These are phyloP conservation scores for Paralvinella palmiformis DNA, from an alignment of 1,140 invertebrate genomes.

Conservation along the genomic window DNA sequence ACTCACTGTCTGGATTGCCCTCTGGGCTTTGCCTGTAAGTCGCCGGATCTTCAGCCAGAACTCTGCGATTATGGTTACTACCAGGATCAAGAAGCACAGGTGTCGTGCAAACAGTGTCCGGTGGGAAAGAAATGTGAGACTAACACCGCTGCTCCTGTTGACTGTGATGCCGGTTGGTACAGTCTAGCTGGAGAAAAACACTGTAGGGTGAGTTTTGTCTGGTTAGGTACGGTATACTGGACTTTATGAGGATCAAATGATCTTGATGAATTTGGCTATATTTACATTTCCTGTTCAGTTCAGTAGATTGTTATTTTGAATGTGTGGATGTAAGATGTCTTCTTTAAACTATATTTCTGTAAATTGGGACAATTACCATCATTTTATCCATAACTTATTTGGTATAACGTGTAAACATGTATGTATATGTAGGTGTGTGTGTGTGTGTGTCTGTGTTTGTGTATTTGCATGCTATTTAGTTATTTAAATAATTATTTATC, in stretches of 20 bases:
- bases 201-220: slow-evolving; percentile 29
- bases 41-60: slow-evolving; percentile 23
- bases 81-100: slow-evolving; percentile 28
- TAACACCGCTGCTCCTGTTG: slow-evolving; percentile 25
- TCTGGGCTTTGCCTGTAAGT: slow-evolving; percentile 34
- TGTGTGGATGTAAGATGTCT: neutral
- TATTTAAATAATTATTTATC: too few relatives aligned
- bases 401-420: too few relatives aligned
- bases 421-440: too few relatives aligned
- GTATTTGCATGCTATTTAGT: too few relatives aligned
- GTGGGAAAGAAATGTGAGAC: slow-evolving; percentile 32
- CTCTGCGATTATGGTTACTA: slow-evolving; percentile 33
- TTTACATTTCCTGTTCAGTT: neutral
- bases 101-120: slow-evolving; percentile 36
- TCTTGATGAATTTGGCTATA: neutral
- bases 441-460: too few relatives aligned
- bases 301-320: too few relatives aligned
- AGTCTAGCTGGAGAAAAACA: slow-evolving; percentile 30
- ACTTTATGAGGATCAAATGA: too few relatives aligned
- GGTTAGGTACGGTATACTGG: too few relatives aligned
- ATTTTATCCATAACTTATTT: too few relatives aligned
- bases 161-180: slow-evolving; percentile 37
- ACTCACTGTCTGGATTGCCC: slow-evolving; percentile 30
- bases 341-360: neutral
- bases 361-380: neutral